phyloP scores from a whole-genome alignment of 2,797 vertebrate genomes.

The Labeo calbasu region DNA sequence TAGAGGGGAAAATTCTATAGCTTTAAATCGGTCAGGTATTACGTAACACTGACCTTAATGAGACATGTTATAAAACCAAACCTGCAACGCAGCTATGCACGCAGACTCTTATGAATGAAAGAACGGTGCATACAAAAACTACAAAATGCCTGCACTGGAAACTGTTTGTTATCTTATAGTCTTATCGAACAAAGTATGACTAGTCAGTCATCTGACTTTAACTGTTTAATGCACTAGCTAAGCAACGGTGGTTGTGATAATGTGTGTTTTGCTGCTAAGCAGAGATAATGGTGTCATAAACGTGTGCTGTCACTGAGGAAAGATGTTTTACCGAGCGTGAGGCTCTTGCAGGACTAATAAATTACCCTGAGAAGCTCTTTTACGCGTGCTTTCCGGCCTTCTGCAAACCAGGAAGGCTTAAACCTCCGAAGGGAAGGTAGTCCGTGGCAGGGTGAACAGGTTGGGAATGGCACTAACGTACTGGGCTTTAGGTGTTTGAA shows the following conservation, averaged over 20 bases:
- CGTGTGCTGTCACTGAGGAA: conserved; percentile 36
- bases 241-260: conserved; percentile 17
- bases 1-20: conserved; percentile 7
- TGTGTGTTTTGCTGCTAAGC: conserved; percentile 21
- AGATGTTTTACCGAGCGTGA: conserved; percentile 52
- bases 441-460: conserved; percentile 72
- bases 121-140: neutral
- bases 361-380: conserved; percentile 63
- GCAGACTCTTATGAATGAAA: conserved; percentile 27
- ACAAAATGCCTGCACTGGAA: neutral
- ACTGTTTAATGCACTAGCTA: conserved; percentile 34
- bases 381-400: conserved; percentile 57
- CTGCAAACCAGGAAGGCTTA: conserved; percentile 58
- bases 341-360: conserved; percentile 51
- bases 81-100: conserved; percentile 19
- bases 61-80: conserved; percentile 43
- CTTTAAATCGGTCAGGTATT: conserved; percentile 3
- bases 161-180: neutral
- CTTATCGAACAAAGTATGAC: conserved; percentile 7
- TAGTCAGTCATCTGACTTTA: conserved; percentile 20
- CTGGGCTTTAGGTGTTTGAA: conserved; percentile 69
- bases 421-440: conserved; percentile 61
- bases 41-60: conserved; percentile 46
- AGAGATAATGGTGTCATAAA: conserved; percentile 36
- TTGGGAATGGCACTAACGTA: conserved; percentile 68